These are phyloP conservation scores for Setophaga kirtlandii DNA, from an alignment of 2,113 vertebrate species.

Conservation along the genomic window DNA sequence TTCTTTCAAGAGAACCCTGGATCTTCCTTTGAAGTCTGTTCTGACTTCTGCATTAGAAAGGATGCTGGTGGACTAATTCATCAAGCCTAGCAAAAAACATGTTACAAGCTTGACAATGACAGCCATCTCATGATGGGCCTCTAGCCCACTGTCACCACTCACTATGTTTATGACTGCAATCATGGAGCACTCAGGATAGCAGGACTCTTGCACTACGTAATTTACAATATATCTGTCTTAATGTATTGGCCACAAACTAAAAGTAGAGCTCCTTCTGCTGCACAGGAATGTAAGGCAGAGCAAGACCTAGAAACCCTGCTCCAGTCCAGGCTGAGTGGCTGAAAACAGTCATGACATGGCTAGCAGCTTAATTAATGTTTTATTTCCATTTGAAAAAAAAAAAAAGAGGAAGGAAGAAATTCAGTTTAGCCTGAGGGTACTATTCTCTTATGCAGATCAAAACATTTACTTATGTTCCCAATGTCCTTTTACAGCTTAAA, in stretches of 20 bases:
- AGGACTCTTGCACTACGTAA: neutral
- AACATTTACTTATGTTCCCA: neutral
- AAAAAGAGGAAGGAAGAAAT: neutral
- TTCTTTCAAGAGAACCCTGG: neutral
- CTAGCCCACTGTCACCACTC: neutral
- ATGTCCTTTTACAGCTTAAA: neutral
- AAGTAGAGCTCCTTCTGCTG: neutral
- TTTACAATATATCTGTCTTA: neutral
- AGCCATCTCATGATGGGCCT: rapidly evolving
- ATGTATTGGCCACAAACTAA: neutral
- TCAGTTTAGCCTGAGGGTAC: neutral
- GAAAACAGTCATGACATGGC: neutral
- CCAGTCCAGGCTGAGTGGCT: neutral
- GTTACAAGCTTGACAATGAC: neutral
- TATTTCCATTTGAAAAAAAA: neutral
- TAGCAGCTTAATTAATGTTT: neutral
- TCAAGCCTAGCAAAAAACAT: neutral
- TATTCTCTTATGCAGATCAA: neutral
- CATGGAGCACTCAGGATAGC: neutral
- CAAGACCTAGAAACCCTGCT: neutral
- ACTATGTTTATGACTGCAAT: neutral
- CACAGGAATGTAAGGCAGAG: neutral
- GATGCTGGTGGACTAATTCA: neutral
- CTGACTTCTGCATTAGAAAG: neutral
- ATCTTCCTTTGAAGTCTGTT: neutral